A percentile compares a stretch with the other conserved stretches of the same genome.
phyloP scores from a whole-genome alignment of 2,888 invertebrate species.

The Tetheella fluctuosa region DNA sequence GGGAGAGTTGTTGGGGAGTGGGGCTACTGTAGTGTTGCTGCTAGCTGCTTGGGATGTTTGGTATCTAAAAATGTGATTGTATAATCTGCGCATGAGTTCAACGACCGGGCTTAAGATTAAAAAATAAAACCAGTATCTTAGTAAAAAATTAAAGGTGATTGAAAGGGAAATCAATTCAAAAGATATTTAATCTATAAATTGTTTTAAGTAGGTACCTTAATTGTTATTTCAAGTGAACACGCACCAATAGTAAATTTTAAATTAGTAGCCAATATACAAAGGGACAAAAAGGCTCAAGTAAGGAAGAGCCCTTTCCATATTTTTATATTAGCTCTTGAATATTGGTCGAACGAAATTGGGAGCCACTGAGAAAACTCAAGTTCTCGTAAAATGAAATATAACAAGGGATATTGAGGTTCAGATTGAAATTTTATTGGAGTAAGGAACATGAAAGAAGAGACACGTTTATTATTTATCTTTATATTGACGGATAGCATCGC shows the following conservation, averaged over 20 bases:
- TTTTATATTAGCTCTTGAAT: conserved; percentile 64
- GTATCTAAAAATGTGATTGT: too few species aligned
- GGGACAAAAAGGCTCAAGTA: conserved; percentile 42
- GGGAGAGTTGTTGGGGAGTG: too few species aligned
- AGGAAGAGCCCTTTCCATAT: conserved; percentile 47
- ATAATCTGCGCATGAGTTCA: too few species aligned
- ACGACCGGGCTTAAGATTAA: too few species aligned
- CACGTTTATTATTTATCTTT: neutral
- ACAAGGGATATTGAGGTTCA: conserved; percentile 41
- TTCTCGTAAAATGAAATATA: conserved; percentile 50
- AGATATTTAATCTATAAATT: too few species aligned
- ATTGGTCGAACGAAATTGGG: conserved; percentile 57
- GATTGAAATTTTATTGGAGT: conserved; percentile 45
- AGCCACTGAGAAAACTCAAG: conserved; percentile 40
- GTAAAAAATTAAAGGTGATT: too few species aligned
- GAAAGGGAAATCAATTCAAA: too few species aligned
- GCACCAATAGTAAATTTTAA: conserved; percentile 22
- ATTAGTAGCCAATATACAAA: conserved; percentile 45
- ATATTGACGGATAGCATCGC: neutral
- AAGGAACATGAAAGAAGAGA: neutral
- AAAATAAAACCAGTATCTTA: too few species aligned
- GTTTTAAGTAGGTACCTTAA: too few species aligned
- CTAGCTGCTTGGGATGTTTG: too few species aligned
- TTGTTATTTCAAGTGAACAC: neutral
- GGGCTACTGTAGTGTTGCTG: too few species aligned